Base-by-base conservation (phyloP, 2,797 vertebrate species). In the Synanceia verrucosa region DNA sequence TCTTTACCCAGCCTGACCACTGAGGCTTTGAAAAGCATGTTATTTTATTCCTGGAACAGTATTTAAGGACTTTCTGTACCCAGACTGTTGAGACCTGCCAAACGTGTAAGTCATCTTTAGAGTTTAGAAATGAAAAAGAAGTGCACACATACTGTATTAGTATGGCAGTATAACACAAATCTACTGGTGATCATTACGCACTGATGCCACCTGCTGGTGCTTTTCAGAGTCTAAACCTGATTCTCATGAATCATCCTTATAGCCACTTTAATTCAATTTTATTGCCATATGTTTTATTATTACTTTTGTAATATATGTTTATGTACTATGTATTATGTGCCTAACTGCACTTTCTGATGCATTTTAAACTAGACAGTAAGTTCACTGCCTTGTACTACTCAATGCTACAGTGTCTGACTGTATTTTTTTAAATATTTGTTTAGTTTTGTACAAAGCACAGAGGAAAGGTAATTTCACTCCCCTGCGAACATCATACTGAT, bases 131-230 rank as follows among this genome's bases (percentile, higher is more conserved):
- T 36, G 7, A 26, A 14, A 16, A 13, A 19, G 0, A 19, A 24
- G 33, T 6, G 5, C 12, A 70, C 48, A 41, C 18, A 34, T 18
- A 51, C 50, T 33, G 29, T 4, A 1, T 9, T 23, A 57, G 24
- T n/a, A n/a, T n/a, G n/a, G n/a, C n/a, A n/a, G n/a, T n/a, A n/a
- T n/a, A n/a, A n/a, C n/a, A n/a, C 26, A 26, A 29, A 50, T 41
- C 13, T 5, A 1, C 0, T 3, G 21, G 21, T 41, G 3, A 14
- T 13, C 4, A 10, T 63, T 19, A 48, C 29, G 31, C 84, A 72
- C 83, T 76, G 81, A 69, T 70, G 90, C 91, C 93, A 84, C 67
- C 92, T 93, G 70, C 67, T 91, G 93, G 86, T 37, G 2, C 12
- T 5, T 47, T 24, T 48, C 44, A 61, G n/a, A n/a, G n/a, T 16